Evolutionary conservation across 2,113 vertebrate species (phyloP), one percentile per base, ranked within the genome.

Genomic region (Silurus meridionalis): DNA sequence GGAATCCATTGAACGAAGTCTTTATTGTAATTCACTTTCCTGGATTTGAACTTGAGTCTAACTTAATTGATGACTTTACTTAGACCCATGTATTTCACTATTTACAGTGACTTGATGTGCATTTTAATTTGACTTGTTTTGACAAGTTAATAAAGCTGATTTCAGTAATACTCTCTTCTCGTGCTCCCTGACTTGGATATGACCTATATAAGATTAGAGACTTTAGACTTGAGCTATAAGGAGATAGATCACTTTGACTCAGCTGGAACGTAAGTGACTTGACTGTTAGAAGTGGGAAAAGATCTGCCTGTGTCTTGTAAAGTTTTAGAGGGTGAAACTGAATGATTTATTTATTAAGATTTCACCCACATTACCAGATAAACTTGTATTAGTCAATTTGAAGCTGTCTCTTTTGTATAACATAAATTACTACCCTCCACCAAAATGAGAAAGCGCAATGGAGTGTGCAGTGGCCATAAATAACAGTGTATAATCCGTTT

Each of bases 401-500:
- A 75, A 75, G 57, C 14, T 2, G 63, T n/a, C 19, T 75, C 46
- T 63, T 75, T 63, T 52, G 46, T 4, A 11, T 53, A 71, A n/a
- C 37, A 69, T 85, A 23, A 15, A 80, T 69, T 58, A 71, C 15
- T 80, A 71, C 19, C 60, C 21, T n/a, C 28, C 50, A 61, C 21
- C 53, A 57, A 85, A 23, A 50, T 64, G 66, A 50, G 84, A 81
- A 64, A 77, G 19, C 58, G 77, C 63, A 77, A 80, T 83, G 64
- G 46, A 86, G 23, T 52, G 23, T 50, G n/a, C 53, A 82, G 64
- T 69, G 55, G 21, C 66, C 89, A 88, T 85, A 89, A 91, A 92
- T 86, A 83, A 86, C 90, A 28, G 66, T 25, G 90, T 90, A 80
- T 91, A 85, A 89, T 91, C 78, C 85, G 88, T 87, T 91, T 86